Evolutionary conservation across 2,113 vertebrate species (phyloP), one percentile per base, ranked within the genome.

Genomic region (Amblyopsis rosae): DNA sequence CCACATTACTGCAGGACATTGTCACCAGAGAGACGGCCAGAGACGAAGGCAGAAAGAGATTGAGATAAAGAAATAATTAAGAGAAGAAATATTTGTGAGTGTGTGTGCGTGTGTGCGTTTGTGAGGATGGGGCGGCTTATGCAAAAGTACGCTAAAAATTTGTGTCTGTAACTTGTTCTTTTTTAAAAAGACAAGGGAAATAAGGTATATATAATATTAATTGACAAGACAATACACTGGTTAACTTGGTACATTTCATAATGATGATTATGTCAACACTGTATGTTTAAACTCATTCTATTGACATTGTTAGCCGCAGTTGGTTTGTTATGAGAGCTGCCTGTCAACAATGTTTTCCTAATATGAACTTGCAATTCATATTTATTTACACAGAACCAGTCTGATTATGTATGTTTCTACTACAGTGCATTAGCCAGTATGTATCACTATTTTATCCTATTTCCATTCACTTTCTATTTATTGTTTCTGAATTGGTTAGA

Each of bases 1-100:
- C 82, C 83, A 90, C 83, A 80, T 90, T 81, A 90, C 87, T 87
- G 85, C 87, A 90, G 87, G 89, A 91, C 89, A 89, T 83, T 78
- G 84, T 87, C 88, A 87, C 84, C 75, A 89, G 84, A 88, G 88
- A 89, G 78, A 86, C 77, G 72, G 79, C 77, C 76, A 79, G 60
- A 72, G 57, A 60, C 9, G 51, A 51, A 56, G 64, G 17, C 15
- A 67, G 49, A 55, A 32, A 55, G 63, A 53, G 50, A 65, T 70
- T 47, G 73, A 79, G 75, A 82, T 78, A 61, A 79, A 81, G 81
- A 78, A 4, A 46, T 35, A 56, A 47, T 50, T 15, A 35, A 47
- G 53, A 26, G 60, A 64, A 64, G 67, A 71, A 72, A 72, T 86
- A 79, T 69, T 87, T 79, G 75, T 26, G 46, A 76, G 69, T 41